A percentile compares a stretch with the other conserved stretches of the same genome.
These are phyloP conservation scores for Aquatica leii DNA, from an alignment of 2,888 invertebrate genomes.

Conservation along the genomic window DNA sequence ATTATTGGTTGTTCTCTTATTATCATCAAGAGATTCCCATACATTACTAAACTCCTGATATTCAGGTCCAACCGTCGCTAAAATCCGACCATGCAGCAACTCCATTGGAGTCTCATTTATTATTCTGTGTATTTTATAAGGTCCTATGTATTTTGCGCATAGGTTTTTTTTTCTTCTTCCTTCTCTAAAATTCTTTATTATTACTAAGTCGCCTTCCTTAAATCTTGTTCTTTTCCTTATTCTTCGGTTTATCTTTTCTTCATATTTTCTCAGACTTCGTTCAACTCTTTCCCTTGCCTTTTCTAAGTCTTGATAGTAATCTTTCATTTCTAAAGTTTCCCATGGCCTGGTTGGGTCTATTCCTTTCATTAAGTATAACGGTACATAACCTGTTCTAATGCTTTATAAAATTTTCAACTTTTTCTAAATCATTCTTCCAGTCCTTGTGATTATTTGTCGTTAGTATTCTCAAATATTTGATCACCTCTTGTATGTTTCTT, in stretches of 20 bases:
- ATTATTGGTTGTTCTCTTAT: not conserved
- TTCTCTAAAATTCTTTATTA: not conserved
- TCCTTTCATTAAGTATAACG: slow-evolving; percentile 1
- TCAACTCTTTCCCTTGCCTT: too few species aligned
- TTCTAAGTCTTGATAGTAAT: too few species aligned
- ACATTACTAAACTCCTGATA: not conserved
- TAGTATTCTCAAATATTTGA: slow-evolving; percentile 1
- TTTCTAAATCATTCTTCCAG: not conserved
- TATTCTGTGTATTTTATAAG: not conserved
- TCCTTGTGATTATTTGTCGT: not conserved
- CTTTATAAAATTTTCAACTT: not conserved
- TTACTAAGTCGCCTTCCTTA: not conserved
- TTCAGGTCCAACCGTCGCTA: not conserved
- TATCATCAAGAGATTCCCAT: not conserved
- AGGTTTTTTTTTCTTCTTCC: not conserved
- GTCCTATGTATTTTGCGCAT: not conserved
- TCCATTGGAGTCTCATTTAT: not conserved
- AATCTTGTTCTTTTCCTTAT: not conserved
- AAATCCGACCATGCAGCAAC: not conserved
- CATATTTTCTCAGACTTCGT: too few species aligned
- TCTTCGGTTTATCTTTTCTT: not conserved
- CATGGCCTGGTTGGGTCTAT: not conserved
- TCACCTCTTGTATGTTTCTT: slow-evolving; percentile 3
- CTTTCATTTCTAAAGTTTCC: too few species aligned
- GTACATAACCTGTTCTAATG: not conserved